These are phyloP conservation scores for Acrocyrtus sp. DNA, from an alignment of 2,888 invertebrate genomes.

Conservation along the genomic window DNA sequence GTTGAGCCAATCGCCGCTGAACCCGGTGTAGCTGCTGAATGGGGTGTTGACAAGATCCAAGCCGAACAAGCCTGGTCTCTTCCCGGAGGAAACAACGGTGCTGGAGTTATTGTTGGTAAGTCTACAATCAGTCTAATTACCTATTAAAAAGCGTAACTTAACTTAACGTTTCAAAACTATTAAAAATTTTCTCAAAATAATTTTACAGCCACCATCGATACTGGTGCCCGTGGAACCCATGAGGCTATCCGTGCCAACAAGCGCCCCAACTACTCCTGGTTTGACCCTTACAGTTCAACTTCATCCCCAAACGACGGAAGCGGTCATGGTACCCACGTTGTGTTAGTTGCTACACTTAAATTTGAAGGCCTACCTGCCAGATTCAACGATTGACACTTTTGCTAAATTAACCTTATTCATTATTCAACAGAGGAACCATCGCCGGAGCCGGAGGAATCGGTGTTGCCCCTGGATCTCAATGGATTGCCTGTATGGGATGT, in stretches of 20 bases:
- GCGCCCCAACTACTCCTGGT: slow-evolving; percentile 14
- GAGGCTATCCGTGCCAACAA: slow-evolving; percentile 4
- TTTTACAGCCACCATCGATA: slow-evolving; percentile 11
- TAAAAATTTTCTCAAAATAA: too few species aligned
- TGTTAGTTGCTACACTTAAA: not conserved
- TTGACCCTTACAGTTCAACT: not conserved
- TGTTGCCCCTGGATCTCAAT: slow-evolving; percentile 23
- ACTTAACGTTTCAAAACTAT: too few species aligned
- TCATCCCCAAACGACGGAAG: slow-evolving; percentile 8
- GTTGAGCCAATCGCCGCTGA: slow-evolving; percentile 1
- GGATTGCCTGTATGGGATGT: slow-evolving; percentile 22
- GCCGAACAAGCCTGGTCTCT: slow-evolving; percentile 14
- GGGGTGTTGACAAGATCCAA: slow-evolving; percentile 36
- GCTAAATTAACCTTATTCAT: too few species aligned
- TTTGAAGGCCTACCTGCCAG: too few species aligned
- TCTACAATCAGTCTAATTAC: too few species aligned
- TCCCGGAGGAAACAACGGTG: slow-evolving; percentile 27
- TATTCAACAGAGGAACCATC: not conserved
- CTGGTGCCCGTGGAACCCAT: slow-evolving; percentile 28
- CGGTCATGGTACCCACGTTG: slow-evolving; percentile 29
- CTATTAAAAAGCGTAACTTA: too few species aligned
- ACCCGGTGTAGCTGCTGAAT: slow-evolving; percentile 16
- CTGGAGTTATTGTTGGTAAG: slow-evolving; percentile 18
- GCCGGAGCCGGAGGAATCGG: slow-evolving; percentile 25
- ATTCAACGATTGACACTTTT: too few species aligned